Evolutionary conservation across 2,113 vertebrate genomes (phyloP).

Genomic region (Pseudopipra pipra): DNA sequence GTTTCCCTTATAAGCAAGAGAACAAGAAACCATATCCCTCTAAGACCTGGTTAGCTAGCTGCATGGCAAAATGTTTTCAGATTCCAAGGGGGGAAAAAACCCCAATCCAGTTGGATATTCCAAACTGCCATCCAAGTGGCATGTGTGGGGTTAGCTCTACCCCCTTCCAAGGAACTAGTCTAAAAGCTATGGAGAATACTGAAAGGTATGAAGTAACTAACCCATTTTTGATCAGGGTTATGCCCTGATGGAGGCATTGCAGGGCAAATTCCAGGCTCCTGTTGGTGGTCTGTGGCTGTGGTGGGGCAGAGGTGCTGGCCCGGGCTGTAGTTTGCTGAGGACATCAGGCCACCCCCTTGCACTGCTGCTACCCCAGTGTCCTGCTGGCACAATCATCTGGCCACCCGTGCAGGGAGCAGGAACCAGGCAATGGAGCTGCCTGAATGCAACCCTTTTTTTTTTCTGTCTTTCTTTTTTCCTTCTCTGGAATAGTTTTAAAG

Average conservation of each 20-base stretch:
- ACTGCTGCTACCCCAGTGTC: background rate
- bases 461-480: background rate
- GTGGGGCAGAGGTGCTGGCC: background rate
- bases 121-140: background rate
- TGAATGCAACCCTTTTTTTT: background rate
- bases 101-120: background rate
- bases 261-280: background rate
- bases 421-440: background rate
- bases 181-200: background rate
- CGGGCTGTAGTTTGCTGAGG: background rate
- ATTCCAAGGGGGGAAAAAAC: background rate
- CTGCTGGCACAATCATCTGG: background rate
- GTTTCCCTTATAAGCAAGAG: constrained; percentile 49
- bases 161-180: background rate
- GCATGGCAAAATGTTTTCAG: background rate
- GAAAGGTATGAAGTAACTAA: background rate
- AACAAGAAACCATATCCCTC: background rate
- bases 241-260: background rate
- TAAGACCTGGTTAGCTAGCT: background rate
- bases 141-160: background rate
- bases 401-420: rapidly evolving
- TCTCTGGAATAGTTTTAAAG: background rate
- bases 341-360: background rate
- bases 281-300: background rate
- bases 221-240: background rate